Base-by-base conservation (phyloP, 1,140 invertebrate genomes). In the Chironomus striatipennis region DNA sequence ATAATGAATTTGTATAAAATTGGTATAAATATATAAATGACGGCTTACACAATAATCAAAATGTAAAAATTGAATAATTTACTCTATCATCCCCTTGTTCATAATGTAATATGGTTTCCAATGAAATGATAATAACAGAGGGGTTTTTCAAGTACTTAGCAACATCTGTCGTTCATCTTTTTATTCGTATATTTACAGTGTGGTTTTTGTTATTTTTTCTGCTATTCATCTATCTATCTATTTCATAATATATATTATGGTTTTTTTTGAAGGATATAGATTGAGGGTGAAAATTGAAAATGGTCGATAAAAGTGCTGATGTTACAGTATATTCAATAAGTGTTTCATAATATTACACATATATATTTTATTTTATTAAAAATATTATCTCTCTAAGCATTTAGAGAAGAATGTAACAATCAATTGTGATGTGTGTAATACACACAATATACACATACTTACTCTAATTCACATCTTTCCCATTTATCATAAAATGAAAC, bases 81-180 rank as follows among this genome's bases (percentile, higher is more conserved):
- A 70, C 17, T 70, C 20, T 70, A 70, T 70, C 65, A 70, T 70
- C 65, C 65, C 65, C 65, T 70, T 70, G 65, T 70, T 70, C 17
- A 70, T 18, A 70, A 70, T 9, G 17, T 70, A 70, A 70, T 70
- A 70, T 70, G 20, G 65, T 70, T 70, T 70, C 20, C 65, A 57
- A 70, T 70, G 65, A 70, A 70, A 70, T 70, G 65, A 70, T 70
- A 70, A 70, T 70, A 21, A 70, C 65, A 70, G 65, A 70, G 65
- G 65, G 24, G 65, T 70, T 70, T 57, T 70, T 70, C 65, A 70
- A 70, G 65, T 70, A 70, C 65, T 70, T 70, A 70, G 20, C 65
- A 70, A 70, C 65, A 70, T 70, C 65, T 70, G 65, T 70, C 65
- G 65, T 18, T 18, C 18, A 70, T 70, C 18, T 18, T 10, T 70